Evolutionary conservation across 92 coral and sea anemone genomes (phyloP).

Genomic region (Zoanthus sociatus): DNA sequence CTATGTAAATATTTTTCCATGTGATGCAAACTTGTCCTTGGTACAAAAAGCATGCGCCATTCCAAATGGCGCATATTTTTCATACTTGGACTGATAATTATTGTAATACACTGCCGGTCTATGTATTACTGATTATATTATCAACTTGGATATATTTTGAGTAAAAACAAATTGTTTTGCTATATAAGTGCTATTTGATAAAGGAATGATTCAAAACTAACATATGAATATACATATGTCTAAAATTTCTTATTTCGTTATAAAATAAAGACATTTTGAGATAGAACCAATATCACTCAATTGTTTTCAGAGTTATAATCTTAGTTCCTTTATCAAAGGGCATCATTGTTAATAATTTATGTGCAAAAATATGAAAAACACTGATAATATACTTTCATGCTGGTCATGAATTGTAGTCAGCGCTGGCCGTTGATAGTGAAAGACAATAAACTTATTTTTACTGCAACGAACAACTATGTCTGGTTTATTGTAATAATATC

Average conservation of each 20-base stretch:
- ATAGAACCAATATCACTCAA: slow-evolving; percentile 66
- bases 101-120: slow-evolving; percentile 65
- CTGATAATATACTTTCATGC: slow-evolving; percentile 77
- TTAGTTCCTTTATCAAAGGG: slow-evolving; percentile 86
- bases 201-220: slow-evolving; percentile 61
- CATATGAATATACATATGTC: slow-evolving; percentile 21
- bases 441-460: slow-evolving; percentile 66
- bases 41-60: slow-evolving; percentile 48
- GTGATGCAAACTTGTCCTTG: slow-evolving; percentile 12
- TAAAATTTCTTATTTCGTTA: slow-evolving; percentile 57
- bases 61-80: slow-evolving; percentile 63
- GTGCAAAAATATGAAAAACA: slow-evolving; percentile 52
- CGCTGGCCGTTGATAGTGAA: slow-evolving; percentile 83
- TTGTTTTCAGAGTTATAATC: slow-evolving; percentile 65
- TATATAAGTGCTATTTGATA: slow-evolving; percentile 76
- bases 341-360: slow-evolving; percentile 62
- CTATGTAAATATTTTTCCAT: slow-evolving; percentile 88
- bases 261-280: slow-evolving; percentile 43
- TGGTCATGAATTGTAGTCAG: slow-evolving; percentile 88
- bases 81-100: slow-evolving; percentile 60
- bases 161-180: slow-evolving; percentile 68
- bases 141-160: slow-evolving; percentile 75
- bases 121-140: slow-evolving; percentile 70
- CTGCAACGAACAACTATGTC: slow-evolving; percentile 26
- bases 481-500: neutral